phyloP scores from a whole-genome alignment of 2,888 invertebrate species.

The Glyphotaelius pellucidus region DNA sequence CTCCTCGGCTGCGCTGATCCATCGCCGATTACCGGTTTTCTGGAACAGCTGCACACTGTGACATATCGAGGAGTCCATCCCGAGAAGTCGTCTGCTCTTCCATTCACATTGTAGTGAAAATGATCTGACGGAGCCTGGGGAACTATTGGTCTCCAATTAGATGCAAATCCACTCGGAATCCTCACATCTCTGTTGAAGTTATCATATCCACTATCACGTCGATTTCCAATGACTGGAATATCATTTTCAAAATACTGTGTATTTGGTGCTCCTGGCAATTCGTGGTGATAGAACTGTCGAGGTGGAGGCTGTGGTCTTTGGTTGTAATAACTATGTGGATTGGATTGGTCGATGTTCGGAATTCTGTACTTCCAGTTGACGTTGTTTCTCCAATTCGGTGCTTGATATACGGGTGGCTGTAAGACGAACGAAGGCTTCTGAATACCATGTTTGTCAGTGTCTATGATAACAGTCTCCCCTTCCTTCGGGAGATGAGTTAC shows the following conservation, averaged over 20 bases:
- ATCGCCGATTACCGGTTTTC: slow-evolving; percentile 55
- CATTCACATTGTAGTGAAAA: slow-evolving; percentile 60
- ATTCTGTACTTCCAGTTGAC: slow-evolving; percentile 39
- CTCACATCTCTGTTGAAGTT: slow-evolving; percentile 20
- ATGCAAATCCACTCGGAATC: slow-evolving; percentile 52
- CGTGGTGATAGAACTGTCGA: background rate
- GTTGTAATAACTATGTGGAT: background rate
- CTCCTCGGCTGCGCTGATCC: slow-evolving; percentile 35
- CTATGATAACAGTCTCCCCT: slow-evolving; percentile 39
- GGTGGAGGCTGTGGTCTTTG: background rate
- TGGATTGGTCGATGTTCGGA: background rate
- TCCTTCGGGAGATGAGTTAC: slow-evolving; percentile 41
- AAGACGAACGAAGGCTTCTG: slow-evolving; percentile 53
- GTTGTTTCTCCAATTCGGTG: slow-evolving; percentile 55
- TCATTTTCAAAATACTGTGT: slow-evolving; percentile 7
- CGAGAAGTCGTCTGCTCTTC: slow-evolving; percentile 50
- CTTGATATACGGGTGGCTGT: slow-evolving; percentile 49
- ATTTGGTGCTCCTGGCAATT: background rate
- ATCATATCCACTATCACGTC: background rate
- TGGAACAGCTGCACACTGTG: slow-evolving; percentile 60
- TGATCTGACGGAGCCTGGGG: slow-evolving; percentile 52
- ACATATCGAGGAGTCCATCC: slow-evolving; percentile 54
- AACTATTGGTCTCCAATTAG: slow-evolving; percentile 54
- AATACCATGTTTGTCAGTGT: background rate
- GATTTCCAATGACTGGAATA: background rate